Conservation (phyloP, 2,797 vertebrate species). For the Gymnothorax javanicus region DNA sequence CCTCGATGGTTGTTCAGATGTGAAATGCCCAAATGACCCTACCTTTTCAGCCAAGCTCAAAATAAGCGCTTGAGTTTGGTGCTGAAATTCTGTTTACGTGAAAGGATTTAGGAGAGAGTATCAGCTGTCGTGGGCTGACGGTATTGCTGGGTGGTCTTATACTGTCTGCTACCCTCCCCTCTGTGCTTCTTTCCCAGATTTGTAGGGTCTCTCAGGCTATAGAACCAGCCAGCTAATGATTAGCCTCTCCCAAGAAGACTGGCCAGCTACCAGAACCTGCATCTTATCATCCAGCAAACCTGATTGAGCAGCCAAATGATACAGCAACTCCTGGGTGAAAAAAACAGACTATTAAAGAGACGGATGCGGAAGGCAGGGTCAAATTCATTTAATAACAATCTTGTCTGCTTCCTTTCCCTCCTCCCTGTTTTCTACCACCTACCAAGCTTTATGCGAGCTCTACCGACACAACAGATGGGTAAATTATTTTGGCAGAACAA, state of each 20-base stretch:
- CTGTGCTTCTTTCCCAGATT: not conserved
- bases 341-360: not conserved
- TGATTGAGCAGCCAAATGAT: not conserved
- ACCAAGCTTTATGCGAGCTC: not conserved
- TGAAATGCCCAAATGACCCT: not conserved
- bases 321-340: not conserved
- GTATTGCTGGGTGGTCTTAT: not conserved
- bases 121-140: not conserved
- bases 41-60: not conserved
- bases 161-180: not conserved
- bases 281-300: not conserved
- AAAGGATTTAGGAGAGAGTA: not conserved
- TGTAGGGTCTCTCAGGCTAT: not conserved
- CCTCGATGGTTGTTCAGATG: not conserved
- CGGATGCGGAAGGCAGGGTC: not conserved
- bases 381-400: not conserved
- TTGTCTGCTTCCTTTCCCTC: not conserved
- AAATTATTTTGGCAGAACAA: not conserved
- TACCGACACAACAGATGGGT: not conserved
- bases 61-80: not conserved
- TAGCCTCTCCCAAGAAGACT: not conserved
- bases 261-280: not conserved
- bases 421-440: not conserved
- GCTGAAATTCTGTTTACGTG: not conserved
- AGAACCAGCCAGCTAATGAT: not conserved